Evolutionary conservation across 2,113 vertebrate genomes (phyloP), one percentile per base, ranked within the genome.

Genomic region (Petrocephalus zakoni): DNA sequence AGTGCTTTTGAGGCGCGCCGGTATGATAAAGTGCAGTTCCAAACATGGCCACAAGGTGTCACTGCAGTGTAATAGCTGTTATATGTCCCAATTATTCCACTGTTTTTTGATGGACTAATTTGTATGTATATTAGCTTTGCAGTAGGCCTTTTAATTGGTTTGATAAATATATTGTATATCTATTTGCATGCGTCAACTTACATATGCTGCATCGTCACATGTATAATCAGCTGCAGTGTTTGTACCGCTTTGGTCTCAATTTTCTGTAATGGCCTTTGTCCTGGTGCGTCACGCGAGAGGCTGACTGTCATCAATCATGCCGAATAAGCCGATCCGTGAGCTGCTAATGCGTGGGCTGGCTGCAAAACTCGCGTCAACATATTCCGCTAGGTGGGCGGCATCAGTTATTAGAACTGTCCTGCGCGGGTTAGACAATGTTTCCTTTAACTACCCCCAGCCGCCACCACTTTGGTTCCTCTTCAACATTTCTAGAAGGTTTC

Each of bases 41-140:
- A 86, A 11, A 17, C 25, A 55, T 29, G 9, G 53, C 21, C 56
- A 83, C 51, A 49, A 86, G 89, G 56, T 15, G 83, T 88, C 89
- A 86, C 47, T 81, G 52, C 22, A 42, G 25, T 64, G 8, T n/a
- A 6, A 52, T 86, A n/a, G 51, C 72, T 37, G 61, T 81, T 81
- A 53, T 87, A 64, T 21, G 22, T 46, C 53, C 13, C 49, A n/a
- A 21, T 55, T 53, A 52, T 86, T 34, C 52, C 52, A 53, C 8
- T 53, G 52, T 53, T 8, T 68, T 49, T 83, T 46, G 37, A 49
- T 22, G 47, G 22, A 46, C 37, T 83, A 49, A 46, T 46, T 83
- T 83, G 49, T 52, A 52, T 49, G 42, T 85, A 85, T 85, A 85
- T 85, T 85, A 51, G 46, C 49, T 19, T 78, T 42, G 29, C 72